phyloP scores from a whole-genome alignment of 1,140 invertebrate genomes.

The Chrysoperla carnea region DNA sequence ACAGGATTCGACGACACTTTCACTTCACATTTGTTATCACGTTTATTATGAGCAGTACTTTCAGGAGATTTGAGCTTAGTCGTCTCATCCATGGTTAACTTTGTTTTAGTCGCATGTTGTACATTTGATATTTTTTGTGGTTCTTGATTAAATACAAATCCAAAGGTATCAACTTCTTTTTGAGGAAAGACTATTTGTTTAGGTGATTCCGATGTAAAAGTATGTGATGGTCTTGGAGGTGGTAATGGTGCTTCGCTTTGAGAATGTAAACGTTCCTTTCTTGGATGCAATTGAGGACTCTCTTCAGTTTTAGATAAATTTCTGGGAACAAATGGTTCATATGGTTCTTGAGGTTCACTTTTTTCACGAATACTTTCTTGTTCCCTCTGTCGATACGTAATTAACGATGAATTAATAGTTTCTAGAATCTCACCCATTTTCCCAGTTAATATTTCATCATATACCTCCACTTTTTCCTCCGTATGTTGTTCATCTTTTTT shows the following conservation, averaged over 20 bases:
- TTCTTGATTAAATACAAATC: not conserved
- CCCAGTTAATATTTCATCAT: too few species aligned
- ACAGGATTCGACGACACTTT: slow-evolving; percentile 10
- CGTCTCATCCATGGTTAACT: not conserved
- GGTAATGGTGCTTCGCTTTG: slow-evolving; percentile 9
- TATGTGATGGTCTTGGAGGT: slow-evolving; percentile 8
- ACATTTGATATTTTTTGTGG: not conserved
- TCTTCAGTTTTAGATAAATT: too few species aligned
- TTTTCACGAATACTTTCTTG: too few species aligned
- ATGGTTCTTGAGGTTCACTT: too few species aligned
- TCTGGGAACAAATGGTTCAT: too few species aligned
- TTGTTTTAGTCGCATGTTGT: slow-evolving; percentile 2
- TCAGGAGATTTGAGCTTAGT: not conserved
- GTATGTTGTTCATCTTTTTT: too few species aligned
- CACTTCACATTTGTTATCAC: not conserved
- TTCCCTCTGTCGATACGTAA: too few species aligned
- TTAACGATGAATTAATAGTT: too few species aligned
- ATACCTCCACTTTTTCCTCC: too few species aligned
- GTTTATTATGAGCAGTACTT: not conserved
- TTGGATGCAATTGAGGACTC: too few species aligned
- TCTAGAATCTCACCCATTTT: too few species aligned
- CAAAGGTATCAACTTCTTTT: not conserved
- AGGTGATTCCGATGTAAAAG: slow-evolving; percentile 4
- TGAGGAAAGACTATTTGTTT: not conserved
- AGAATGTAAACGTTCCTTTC: too few species aligned